phyloP scores from a whole-genome alignment of 2,113 vertebrate species.

The Pterocles burchelli region DNA sequence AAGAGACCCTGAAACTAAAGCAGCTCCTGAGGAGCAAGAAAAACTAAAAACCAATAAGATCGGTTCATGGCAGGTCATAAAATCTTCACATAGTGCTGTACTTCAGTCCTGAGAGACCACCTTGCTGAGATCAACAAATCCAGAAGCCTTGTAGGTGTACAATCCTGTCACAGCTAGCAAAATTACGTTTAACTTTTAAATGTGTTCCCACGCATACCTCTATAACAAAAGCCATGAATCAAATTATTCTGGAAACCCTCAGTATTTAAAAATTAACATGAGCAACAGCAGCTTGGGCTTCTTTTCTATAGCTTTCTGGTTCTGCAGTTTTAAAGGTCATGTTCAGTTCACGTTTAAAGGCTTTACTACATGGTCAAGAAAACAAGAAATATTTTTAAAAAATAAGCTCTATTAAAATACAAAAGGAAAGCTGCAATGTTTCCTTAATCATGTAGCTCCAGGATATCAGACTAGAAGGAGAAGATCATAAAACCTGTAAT shows the following conservation, averaged over 20 bases:
- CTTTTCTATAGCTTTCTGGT: not conserved
- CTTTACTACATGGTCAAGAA: not conserved
- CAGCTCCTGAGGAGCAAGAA: not conserved
- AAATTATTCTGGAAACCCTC: not conserved
- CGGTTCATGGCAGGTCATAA: not conserved
- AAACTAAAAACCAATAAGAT: not conserved
- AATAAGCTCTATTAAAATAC: not conserved
- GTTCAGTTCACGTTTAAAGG: not conserved
- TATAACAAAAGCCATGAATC: not conserved
- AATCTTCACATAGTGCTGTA: not conserved
- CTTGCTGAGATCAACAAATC: not conserved
- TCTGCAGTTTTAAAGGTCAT: not conserved
- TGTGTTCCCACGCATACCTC: not conserved
- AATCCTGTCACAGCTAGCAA: not conserved
- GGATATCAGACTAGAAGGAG: not conserved
- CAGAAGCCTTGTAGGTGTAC: not conserved
- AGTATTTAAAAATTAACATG: not conserved
- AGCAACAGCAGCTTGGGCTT: not conserved
- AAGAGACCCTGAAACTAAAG: not conserved
- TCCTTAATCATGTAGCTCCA: not conserved
- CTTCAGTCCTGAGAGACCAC: not conserved
- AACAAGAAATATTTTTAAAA: fast-evolving
- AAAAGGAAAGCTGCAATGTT: not conserved
- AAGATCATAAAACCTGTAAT: not conserved
- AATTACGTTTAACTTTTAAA: not conserved